These are phyloP conservation scores for Lepilemur ruficaudatus DNA, from an alignment of 2,797 vertebrate species.

Conservation along the genomic window DNA sequence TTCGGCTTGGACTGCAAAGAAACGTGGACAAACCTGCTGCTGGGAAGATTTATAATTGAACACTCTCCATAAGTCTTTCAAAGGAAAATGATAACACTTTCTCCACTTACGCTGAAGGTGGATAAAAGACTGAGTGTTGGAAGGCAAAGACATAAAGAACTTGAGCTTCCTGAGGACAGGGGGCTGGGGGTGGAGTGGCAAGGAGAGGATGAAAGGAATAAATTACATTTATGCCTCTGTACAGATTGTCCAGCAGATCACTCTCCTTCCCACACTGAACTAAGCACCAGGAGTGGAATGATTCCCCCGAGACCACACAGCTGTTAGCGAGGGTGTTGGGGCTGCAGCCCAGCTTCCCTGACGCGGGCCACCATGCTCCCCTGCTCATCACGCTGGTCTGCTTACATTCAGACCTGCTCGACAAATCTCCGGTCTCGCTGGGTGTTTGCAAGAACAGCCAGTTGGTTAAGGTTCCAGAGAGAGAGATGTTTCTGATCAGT, in stretches of 20 bases:
- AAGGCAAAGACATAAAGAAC: not conserved
- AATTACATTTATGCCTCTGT: not conserved
- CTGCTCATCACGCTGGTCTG: not conserved
- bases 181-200: accelerated
- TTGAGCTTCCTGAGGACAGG: not conserved
- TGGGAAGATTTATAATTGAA: not conserved
- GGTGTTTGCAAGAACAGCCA: not conserved
- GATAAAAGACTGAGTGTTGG: not conserved
- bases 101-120: not conserved
- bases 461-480: not conserved
- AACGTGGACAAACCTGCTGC: not conserved
- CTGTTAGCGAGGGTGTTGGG: not conserved
- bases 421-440: not conserved
- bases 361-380: not conserved
- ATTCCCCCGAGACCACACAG: not conserved
- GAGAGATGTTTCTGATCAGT: not conserved
- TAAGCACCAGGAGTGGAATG: not conserved
- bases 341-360: not conserved
- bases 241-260: not conserved
- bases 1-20: not conserved
- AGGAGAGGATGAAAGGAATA: not conserved
- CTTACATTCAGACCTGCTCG: not conserved
- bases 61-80: not conserved
- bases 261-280: not conserved
- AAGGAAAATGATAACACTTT: not conserved